phyloP scores from a whole-genome alignment of 2,113 vertebrate genomes.

The Donacobius atricapilla region DNA sequence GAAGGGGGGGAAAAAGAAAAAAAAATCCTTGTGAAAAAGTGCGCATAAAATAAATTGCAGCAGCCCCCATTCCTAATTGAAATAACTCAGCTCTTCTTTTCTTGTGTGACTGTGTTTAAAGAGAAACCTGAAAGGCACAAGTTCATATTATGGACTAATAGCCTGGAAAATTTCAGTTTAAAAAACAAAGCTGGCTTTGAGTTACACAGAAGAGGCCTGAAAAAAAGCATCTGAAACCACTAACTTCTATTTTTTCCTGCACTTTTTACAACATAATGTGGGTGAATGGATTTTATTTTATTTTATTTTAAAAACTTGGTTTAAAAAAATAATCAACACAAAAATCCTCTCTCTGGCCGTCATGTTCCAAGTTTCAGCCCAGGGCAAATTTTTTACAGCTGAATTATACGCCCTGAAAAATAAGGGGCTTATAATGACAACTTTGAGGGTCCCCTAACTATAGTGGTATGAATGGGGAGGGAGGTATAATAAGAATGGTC shows the following conservation, averaged over 20 bases:
- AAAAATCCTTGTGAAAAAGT: not conserved
- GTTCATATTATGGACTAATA: constrained; percentile 61
- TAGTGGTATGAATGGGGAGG: constrained; percentile 49
- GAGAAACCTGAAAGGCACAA: constrained; percentile 54
- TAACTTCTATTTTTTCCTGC: constrained; percentile 40
- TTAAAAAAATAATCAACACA: constrained; percentile 64
- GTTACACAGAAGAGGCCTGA: constrained; percentile 54
- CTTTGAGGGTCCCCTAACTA: constrained; percentile 68
- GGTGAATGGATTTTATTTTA: constrained; percentile 66
- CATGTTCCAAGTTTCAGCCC: constrained; percentile 70
- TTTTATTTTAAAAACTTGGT: constrained; percentile 71
- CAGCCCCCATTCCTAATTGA: constrained; percentile 36
- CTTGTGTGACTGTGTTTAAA: constrained; percentile 46
- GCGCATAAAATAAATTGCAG: constrained; percentile 34
- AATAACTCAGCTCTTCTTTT: constrained; percentile 45
- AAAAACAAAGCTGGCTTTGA: constrained; percentile 75
- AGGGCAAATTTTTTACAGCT: constrained; percentile 74
- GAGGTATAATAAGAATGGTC: constrained; percentile 68
- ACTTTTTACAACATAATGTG: constrained; percentile 56
- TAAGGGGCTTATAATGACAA: constrained; percentile 68
- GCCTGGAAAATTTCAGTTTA: constrained; percentile 67
- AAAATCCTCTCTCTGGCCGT: constrained; percentile 53
- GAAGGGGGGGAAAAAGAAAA: not conserved
- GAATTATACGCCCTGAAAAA: constrained; percentile 74
- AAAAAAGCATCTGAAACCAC: constrained; percentile 55